Percentiles rank a stretch among this genome's conserved stretches.
Evolutionary conservation across 2,113 vertebrate genomes (phyloP).

Genomic region (Actenoides hombroni): DNA sequence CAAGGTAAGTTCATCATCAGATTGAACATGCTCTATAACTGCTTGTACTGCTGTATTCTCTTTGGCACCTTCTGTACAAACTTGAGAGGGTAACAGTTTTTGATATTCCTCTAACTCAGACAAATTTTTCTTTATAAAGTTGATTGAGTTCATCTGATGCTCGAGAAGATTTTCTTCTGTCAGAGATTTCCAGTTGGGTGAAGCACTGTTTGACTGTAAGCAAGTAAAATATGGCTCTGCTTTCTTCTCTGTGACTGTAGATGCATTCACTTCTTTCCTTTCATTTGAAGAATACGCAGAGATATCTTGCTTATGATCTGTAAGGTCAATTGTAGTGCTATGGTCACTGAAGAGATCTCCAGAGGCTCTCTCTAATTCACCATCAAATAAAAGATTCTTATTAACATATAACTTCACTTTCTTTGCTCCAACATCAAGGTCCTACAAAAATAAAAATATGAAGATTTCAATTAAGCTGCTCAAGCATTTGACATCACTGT

Average conservation of each 20-base stretch:
- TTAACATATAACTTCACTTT: slow-evolving; percentile 88
- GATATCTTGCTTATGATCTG: background rate
- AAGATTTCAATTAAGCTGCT: background rate
- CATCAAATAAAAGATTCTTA: slow-evolving; percentile 86
- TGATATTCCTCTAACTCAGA: background rate
- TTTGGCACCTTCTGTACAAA: background rate
- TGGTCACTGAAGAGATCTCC: slow-evolving; percentile 78
- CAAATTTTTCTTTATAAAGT: background rate
- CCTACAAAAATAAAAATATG: slow-evolving; percentile 72
- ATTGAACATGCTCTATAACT: background rate
- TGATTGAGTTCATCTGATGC: background rate
- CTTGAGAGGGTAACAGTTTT: slow-evolving; percentile 1
- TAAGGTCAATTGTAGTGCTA: slow-evolving; percentile 75
- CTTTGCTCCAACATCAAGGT: slow-evolving; percentile 85
- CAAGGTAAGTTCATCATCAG: slow-evolving; percentile 64
- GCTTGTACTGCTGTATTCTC: slow-evolving; percentile 47
- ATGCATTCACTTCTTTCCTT: background rate
- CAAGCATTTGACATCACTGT: background rate
- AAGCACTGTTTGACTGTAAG: background rate
- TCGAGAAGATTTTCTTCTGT: slow-evolving; percentile 10
- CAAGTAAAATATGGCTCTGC: background rate
- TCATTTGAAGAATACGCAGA: background rate
- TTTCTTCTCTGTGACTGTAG: background rate
- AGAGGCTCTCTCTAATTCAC: slow-evolving; percentile 82
- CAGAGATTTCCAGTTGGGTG: background rate